A percentile compares a stretch with the other conserved stretches of the same genome.
Evolutionary conservation across 1,140 invertebrate species (phyloP).

Genomic region (Drosophila elegans): DNA sequence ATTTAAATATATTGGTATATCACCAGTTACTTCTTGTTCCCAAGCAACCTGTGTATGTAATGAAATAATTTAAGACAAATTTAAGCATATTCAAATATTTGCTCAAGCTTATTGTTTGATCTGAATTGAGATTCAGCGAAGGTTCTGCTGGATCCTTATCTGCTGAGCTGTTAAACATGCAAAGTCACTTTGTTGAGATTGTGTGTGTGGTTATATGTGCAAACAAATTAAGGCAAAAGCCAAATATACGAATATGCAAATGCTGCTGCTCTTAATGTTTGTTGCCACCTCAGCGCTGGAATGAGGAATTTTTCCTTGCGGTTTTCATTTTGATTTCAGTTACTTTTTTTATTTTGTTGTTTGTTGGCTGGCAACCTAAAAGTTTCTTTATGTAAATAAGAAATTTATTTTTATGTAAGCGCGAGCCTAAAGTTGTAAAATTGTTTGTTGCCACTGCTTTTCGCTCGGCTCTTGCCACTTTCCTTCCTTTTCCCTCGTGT

Average conservation of each 20-base stretch:
- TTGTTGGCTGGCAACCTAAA: constrained; percentile 61
- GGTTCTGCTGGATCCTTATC: constrained; percentile 32
- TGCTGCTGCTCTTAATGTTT: constrained; percentile 76
- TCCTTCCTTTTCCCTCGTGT: constrained; percentile 1
- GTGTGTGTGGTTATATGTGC: constrained; percentile 50
- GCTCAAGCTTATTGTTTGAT: constrained; percentile 20
- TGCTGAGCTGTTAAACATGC: constrained; percentile 63
- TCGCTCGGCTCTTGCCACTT: constrained; percentile 5
- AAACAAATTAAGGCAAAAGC: constrained; percentile 74
- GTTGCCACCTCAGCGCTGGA: constrained; percentile 42
- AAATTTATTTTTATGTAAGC: constrained; percentile 82
- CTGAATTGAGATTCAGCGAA: constrained; percentile 21
- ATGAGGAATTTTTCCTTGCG: constrained; percentile 61
- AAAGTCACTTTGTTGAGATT: constrained; percentile 64
- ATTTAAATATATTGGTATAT: neutral
- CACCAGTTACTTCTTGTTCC: neutral
- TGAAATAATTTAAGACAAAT: constrained; percentile 14
- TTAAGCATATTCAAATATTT: constrained; percentile 23
- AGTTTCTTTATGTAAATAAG: constrained; percentile 83
- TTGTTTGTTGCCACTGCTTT: constrained; percentile 59
- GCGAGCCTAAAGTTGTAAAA: constrained; percentile 80
- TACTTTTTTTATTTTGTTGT: constrained; percentile 42
- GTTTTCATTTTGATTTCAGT: constrained; percentile 74
- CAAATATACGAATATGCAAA: constrained; percentile 76
- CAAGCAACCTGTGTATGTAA: neutral